Conservation (phyloP, 2,113 vertebrate genomes). For the Paraplagusia blochii region DNA sequence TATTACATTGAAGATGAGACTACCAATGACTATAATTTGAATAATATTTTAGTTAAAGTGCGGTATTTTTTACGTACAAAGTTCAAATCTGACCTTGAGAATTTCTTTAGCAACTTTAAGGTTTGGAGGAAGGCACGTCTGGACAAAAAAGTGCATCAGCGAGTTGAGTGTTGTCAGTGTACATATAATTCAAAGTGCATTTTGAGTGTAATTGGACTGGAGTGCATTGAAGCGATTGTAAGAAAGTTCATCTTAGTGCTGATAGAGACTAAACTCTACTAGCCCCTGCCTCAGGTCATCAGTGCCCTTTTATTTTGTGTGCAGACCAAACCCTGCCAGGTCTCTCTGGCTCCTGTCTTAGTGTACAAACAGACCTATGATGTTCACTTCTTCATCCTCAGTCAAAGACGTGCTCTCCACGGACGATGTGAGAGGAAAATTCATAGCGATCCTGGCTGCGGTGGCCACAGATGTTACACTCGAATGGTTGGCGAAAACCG, state of each 20-base stretch:
- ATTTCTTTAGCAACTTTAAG: slow-evolving; percentile 48
- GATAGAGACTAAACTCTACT: slow-evolving; percentile 15
- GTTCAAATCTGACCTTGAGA: slow-evolving; percentile 32
- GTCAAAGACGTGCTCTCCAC: slow-evolving; percentile 90
- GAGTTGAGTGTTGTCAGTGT: slow-evolving; percentile 35
- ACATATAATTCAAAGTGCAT: slow-evolving; percentile 47
- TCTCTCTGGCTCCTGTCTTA: slow-evolving; percentile 31
- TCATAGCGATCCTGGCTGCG: slow-evolving; percentile 98
- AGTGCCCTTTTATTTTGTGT: slow-evolving; percentile 22
- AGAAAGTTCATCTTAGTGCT: slow-evolving; percentile 6
- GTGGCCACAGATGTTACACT: slow-evolving; percentile 98
- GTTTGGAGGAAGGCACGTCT: slow-evolving; percentile 69
- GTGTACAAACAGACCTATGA: slow-evolving; percentile 23
- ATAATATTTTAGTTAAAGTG: slow-evolving; percentile 51
- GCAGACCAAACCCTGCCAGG: slow-evolving; percentile 71
- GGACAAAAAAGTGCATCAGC: slow-evolving; percentile 50
- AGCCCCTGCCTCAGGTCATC: slow-evolving; percentile 9
- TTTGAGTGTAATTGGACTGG: slow-evolving; percentile 35
- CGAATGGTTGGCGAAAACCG: slow-evolving; percentile 96
- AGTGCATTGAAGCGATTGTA: slow-evolving; percentile 35
- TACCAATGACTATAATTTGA: slow-evolving; percentile 14
- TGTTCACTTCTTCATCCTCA: slow-evolving; percentile 60
- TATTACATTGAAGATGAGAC: slow-evolving; percentile 1
- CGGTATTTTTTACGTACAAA: slow-evolving; percentile 29
- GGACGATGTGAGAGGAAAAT: slow-evolving; percentile 96